Evolutionary conservation across 1,140 invertebrate genomes (phyloP).

Genomic region (Euwallacea fornicatus): DNA sequence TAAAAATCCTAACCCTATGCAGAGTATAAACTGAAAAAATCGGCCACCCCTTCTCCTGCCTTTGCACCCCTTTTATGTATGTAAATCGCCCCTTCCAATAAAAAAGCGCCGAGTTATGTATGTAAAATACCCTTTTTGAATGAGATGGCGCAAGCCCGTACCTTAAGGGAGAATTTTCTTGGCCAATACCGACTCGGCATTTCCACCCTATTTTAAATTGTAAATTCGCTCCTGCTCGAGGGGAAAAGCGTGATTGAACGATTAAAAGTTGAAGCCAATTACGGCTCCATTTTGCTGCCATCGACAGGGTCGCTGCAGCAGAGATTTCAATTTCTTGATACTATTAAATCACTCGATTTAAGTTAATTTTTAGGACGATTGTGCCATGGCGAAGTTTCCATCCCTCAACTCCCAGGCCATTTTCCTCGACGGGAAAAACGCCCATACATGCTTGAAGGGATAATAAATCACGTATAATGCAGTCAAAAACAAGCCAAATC

Average conservation of each 20-base stretch:
- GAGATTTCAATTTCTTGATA: constrained; percentile 47
- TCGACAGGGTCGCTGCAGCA: constrained; percentile 40
- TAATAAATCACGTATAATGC: constrained; percentile 49
- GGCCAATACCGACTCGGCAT: constrained; percentile 39
- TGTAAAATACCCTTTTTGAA: constrained; percentile 32
- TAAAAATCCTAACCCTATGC: background rate
- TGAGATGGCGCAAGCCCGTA: constrained; percentile 9
- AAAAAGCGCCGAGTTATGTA: constrained; percentile 42
- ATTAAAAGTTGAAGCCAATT: constrained; percentile 49
- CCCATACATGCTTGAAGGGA: constrained; percentile 3
- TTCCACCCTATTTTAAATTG: constrained; percentile 48
- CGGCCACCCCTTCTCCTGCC: constrained; percentile 12
- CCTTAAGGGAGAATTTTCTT: constrained; percentile 43
- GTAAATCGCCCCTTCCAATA: constrained; percentile 37
- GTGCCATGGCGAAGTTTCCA: too few species aligned
- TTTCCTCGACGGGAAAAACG: background rate
- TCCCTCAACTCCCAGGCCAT: background rate
- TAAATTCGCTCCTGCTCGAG: constrained; percentile 37
- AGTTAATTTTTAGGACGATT: background rate
- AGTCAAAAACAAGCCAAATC: constrained; percentile 50
- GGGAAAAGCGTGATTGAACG: background rate
- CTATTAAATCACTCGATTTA: constrained; percentile 26
- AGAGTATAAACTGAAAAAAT: background rate
- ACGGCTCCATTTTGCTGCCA: constrained; percentile 48
- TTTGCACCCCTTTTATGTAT: constrained; percentile 15